A percentile compares a stretch with the other conserved stretches of the same genome.
Conservation (phyloP, 2,113 vertebrate species). For the Carlito syrichta region DNA sequence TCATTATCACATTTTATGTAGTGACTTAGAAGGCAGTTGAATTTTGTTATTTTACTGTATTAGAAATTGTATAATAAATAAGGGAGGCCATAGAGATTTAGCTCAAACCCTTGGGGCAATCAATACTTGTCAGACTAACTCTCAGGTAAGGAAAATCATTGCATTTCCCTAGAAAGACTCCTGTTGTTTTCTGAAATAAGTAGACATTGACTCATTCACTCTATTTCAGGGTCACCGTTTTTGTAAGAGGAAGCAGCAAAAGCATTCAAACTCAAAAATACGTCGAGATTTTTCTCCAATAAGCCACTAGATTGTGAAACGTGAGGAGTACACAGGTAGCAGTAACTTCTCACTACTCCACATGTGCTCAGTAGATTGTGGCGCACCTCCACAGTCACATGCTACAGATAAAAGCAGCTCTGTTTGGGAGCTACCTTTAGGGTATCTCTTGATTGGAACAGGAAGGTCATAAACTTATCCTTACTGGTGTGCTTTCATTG, state of each 20-base stretch:
- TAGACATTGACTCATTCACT: background rate
- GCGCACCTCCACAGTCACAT: too few relatives aligned
- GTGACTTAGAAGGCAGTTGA: background rate
- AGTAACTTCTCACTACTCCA: fast-evolving
- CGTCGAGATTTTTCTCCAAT: background rate
- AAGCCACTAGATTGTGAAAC: fast-evolving
- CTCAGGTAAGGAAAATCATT: background rate
- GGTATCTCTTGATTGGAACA: background rate
- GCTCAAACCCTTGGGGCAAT: background rate
- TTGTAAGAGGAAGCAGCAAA: background rate
- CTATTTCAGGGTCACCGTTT: background rate
- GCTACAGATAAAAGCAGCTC: fast-evolving
- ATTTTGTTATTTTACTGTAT: background rate
- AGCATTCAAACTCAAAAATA: background rate
- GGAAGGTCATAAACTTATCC: background rate
- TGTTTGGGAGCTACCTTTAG: background rate
- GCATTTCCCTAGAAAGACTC: background rate
- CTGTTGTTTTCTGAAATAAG: background rate
- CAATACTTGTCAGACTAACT: background rate
- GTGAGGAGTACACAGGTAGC: background rate
- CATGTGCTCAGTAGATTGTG: fast-evolving
- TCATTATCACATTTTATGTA: constrained; percentile 5
- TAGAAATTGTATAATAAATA: background rate
- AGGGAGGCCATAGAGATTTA: background rate
- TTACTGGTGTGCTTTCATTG: too few relatives aligned